Evolutionary conservation across 1,140 invertebrate species (phyloP).

Genomic region (Oryctes rhinoceros): DNA sequence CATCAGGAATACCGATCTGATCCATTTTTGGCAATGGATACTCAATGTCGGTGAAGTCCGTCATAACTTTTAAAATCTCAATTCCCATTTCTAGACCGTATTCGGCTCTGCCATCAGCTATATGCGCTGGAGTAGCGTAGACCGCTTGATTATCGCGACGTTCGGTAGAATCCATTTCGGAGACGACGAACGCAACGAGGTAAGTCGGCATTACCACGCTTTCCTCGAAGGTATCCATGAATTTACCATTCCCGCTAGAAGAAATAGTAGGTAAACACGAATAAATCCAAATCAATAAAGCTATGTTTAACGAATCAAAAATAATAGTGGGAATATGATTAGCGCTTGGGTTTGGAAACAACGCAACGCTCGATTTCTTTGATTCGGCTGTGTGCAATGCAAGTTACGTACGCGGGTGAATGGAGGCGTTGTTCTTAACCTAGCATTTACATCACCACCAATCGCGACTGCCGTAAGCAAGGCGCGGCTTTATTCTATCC

Average conservation of each 20-base stretch:
- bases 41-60: conserved; percentile 60
- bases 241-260: not conserved
- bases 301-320: too few species aligned
- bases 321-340: too few species aligned
- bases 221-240: not conserved
- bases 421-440: too few species aligned
- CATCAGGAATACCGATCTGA: conserved; percentile 75
- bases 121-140: conserved; percentile 67
- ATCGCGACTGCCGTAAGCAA: too few species aligned
- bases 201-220: conserved; percentile 74
- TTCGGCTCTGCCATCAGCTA: conserved; percentile 70
- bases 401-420: too few species aligned
- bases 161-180: conserved; percentile 48
- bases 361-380: too few species aligned
- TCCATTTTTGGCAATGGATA: conserved; percentile 64
- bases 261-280: too few species aligned
- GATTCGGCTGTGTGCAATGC: too few species aligned
- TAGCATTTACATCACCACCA: too few species aligned
- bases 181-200: conserved; percentile 74
- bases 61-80: conserved; percentile 62
- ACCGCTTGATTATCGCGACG: not conserved
- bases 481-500: too few species aligned
- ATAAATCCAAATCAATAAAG: too few species aligned
- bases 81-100: conserved; percentile 67
- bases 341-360: too few species aligned